Evolutionary conservation across 2,797 vertebrate species (phyloP).

Genomic region (Miichthys miiuy): DNA sequence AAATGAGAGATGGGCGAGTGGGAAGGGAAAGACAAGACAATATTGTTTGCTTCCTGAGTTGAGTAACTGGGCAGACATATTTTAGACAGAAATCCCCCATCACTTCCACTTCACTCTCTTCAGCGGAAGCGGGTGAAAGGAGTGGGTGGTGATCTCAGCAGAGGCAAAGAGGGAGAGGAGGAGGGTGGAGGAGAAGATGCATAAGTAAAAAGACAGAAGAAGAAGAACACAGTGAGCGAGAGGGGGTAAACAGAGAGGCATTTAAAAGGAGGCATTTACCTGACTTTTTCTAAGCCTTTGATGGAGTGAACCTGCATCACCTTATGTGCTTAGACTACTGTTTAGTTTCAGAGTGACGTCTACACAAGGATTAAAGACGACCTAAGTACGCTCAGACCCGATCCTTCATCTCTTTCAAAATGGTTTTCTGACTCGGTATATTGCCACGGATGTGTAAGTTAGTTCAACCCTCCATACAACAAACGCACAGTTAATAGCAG

Average conservation of each 20-base stretch:
- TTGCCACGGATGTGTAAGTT: background rate
- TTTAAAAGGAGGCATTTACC: background rate
- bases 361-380: background rate
- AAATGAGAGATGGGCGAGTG: background rate
- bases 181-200: slow-evolving; percentile 37
- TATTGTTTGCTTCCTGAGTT: slow-evolving; percentile 25
- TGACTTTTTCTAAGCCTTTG: background rate
- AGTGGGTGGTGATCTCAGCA: slow-evolving; percentile 61
- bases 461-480: too few species aligned
- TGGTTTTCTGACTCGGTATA: background rate
- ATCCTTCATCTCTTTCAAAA: background rate
- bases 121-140: slow-evolving; percentile 52
- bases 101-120: slow-evolving; percentile 50
- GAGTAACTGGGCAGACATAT: slow-evolving; percentile 48
- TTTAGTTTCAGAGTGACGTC: background rate
- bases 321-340: background rate
- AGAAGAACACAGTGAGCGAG: slow-evolving; percentile 15
- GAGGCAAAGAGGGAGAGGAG: slow-evolving; percentile 36
- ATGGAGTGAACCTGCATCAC: background rate
- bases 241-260: slow-evolving; percentile 1
- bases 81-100: slow-evolving; percentile 58
- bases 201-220: slow-evolving; percentile 49
- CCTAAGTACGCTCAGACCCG: background rate
- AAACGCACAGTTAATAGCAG: background rate
- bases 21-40: slow-evolving; percentile 29